Conservation (phyloP, 2,888 invertebrate species). For the Pomacea canaliculata region DNA sequence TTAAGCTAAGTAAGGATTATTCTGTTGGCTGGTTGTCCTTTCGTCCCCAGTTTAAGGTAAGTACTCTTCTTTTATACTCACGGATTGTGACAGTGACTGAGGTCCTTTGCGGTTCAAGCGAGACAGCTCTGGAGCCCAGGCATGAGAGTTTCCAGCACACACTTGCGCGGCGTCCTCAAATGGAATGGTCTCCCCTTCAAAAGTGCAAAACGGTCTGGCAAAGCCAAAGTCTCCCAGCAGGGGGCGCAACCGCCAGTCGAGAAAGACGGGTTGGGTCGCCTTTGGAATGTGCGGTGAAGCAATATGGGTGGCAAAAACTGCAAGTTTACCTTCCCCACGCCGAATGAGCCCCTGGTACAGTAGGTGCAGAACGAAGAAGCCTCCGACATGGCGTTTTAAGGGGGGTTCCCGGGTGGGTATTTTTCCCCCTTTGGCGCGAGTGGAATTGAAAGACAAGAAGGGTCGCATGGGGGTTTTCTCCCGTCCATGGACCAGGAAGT, state of each 20-base stretch:
- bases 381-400: constrained; percentile 29
- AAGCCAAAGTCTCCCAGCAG: constrained; percentile 43
- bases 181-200: constrained; percentile 16
- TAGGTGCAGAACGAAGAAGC: constrained; percentile 37
- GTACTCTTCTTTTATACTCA: too few relatives aligned
- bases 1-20: too few relatives aligned
- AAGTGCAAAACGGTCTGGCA: constrained; percentile 28
- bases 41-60: too few relatives aligned
- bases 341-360: constrained; percentile 48
- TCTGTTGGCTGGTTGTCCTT: too few relatives aligned
- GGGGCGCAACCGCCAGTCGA: constrained; percentile 40
- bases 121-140: constrained; percentile 44
- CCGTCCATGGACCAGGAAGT: constrained; percentile 45
- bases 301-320: constrained; percentile 35
- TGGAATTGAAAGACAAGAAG: constrained; percentile 38
- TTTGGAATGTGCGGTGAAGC: too few relatives aligned
- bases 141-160: constrained; percentile 37
- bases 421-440: constrained; percentile 19
- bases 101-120: constrained; percentile 28
- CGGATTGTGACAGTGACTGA: background rate
- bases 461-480: too few relatives aligned
- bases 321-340: too few relatives aligned
- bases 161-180: constrained; percentile 28
- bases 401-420: constrained; percentile 12
- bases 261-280: too few relatives aligned